Base-by-base conservation (phyloP, 2,113 vertebrate species). In the Sigmodon hispidus region DNA sequence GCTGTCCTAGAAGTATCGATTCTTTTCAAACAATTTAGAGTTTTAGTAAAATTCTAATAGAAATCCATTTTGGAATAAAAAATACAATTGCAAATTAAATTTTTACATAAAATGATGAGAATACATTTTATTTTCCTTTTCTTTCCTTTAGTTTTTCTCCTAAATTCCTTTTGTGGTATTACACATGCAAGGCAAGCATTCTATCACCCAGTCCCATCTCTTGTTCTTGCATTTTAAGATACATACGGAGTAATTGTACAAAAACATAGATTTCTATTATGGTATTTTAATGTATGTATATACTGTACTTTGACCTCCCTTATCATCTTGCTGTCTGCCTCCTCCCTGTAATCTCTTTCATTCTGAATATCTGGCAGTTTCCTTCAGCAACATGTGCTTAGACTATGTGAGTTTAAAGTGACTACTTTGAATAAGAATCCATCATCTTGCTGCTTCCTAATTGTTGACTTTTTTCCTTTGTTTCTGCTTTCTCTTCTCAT, bases 21-120 rank as follows among this genome's bases (percentile, higher is more conserved):
- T 92, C 40, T 94, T 80, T 29, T 7, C 70, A 86, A 80, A 69
- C 79, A 91, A 95, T 85, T 73, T 80, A 85, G 59, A 92, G 15
- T 85, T 90, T 85, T 91, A 91, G 85, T 89, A 45, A 65, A 91
- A 75, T 89, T 94, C 26, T 89, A 89, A 92, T 90, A n/a, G 21
- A 75, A 94, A 70, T 63, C 11, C 40, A 50, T 57, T 92, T 95
- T 55, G 43, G 22, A 90, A 89, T 75, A 69, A 6, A 61, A 2
- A 75, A 76, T 43, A 48, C 61, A 75, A 87, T 83, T 94, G 24
- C 9, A 92, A 55, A 92, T 83, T 81, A 70, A 45, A 5, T n/a
- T 80, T 80, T 86, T 94, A 40, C 22, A 40, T 43, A 87, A 76
- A 75, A 16, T 70, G 59, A 69, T 76, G 11, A 84, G 86, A 94